Evolutionary conservation across 30 jellyfish, hydroid and myxozoan species (phyloP), one percentile per base, ranked within the genome.

Genomic region (Turritopsis rubra): DNA sequence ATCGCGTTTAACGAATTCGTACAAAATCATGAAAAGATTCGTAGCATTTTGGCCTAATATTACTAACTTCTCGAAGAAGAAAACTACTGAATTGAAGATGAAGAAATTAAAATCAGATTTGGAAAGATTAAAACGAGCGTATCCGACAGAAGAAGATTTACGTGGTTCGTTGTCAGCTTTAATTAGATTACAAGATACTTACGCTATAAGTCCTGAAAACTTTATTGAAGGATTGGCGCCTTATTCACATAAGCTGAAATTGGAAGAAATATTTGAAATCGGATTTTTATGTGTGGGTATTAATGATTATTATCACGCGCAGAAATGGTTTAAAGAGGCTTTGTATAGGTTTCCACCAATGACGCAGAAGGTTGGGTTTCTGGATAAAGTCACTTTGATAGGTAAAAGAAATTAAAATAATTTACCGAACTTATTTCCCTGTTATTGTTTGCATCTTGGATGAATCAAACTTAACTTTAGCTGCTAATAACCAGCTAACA

Each of bases 221-320:
- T 82, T 92, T 84, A 79, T 90, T 18, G 95, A 92, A 71, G 98
- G 98, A 23, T 53, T 92, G 29, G 95, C 95, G 54, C 90, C 92
- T 0, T 54, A 85, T 16, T 82, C 96, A 1, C 98, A 92, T 66
- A 75, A 86, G n/a, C 78, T 92, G 71, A 87, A 84, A n/a, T 28
- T 92, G 28, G 98, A 92, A 77, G 98, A 92, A 28, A 79, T 92
- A 7, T 92, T 92, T 28, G 98, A 92, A 75, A 82, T 92, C 52
- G 98, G 98, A 28, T 92, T 76, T 77, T 87, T 92, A 25, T 95
- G 96, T 27, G 75, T 85, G 1, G 96, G 94, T 18, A 71, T 85
- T 17, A 89, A 71, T 21, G 97, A 91, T 72, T 87, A 85, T 66
- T 65, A 71, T 53, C 97, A 91, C 75, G 96, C 96, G 1, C 86